Evolutionary conservation across 2,888 invertebrate genomes (phyloP).

Genomic region (Drosophila recens): DNA sequence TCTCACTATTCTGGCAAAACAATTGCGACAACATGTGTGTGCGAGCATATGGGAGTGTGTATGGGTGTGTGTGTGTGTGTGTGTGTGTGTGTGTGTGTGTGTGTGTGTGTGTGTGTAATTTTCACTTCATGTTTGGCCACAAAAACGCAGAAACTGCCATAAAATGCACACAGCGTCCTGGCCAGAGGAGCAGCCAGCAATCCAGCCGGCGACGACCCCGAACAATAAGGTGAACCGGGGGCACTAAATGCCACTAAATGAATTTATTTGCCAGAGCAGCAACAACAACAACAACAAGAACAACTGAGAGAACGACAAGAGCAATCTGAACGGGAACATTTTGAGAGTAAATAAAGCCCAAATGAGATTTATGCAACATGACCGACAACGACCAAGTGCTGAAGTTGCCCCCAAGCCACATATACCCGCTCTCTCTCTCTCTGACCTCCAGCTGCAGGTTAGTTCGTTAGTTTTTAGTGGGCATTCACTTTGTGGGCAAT

Average conservation of each 20-base stretch:
- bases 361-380: conserved; percentile 83
- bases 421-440: conserved; percentile 7
- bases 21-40: conserved; percentile 69
- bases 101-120: conserved; percentile 68
- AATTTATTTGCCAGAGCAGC: conserved; percentile 74
- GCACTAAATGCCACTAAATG: conserved; percentile 83
- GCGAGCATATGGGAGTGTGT: conserved; percentile 8
- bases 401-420: conserved; percentile 68
- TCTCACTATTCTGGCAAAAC: conserved; percentile 55
- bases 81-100: conserved; percentile 50
- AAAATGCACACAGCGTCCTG: conserved; percentile 71
- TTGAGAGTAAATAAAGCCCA: conserved; percentile 82
- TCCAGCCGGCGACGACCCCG: conserved; percentile 55
- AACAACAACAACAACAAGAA: conserved; percentile 34
- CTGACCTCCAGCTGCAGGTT: conserved; percentile 24
- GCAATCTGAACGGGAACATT: conserved; percentile 74
- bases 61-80: conserved; percentile 51
- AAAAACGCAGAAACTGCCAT: conserved; percentile 80
- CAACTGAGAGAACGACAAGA: conserved; percentile 15
- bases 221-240: conserved; percentile 80
- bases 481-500: conserved; percentile 73
- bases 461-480: conserved; percentile 80
- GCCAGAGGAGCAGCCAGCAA: conserved; percentile 35
- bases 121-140: conserved; percentile 81
- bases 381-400: conserved; percentile 80